Percentiles rank a stretch among this genome's conserved stretches.
Evolutionary conservation across 2,797 vertebrate genomes (phyloP).

Genomic region (Cygnus olor): DNA sequence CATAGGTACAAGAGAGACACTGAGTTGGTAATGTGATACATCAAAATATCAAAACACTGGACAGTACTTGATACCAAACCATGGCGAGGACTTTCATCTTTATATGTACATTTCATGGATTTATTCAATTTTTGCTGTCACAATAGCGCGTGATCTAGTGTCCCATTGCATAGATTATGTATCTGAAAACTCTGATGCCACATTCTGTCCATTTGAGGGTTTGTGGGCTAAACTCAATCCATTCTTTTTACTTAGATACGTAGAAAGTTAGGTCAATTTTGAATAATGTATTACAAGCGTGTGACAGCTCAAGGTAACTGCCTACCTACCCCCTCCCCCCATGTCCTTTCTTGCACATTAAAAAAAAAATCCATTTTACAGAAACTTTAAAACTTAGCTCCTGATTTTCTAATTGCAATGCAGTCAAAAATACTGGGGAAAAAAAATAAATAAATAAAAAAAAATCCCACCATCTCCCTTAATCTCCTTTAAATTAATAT

Average conservation of each 20-base stretch:
- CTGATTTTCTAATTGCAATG: not conserved
- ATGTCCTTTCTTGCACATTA: not conserved
- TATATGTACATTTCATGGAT: not conserved
- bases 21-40: not conserved
- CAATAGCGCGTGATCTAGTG: not conserved
- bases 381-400: not conserved
- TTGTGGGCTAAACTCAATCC: not conserved
- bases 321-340: not conserved
- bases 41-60: not conserved
- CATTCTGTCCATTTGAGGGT: not conserved
- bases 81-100: not conserved
- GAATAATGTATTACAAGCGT: not conserved
- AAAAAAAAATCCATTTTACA: not conserved
- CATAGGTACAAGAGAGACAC: not conserved
- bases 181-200: not conserved
- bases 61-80: not conserved
- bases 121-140: not conserved
- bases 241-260: not conserved
- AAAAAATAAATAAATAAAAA: no score
- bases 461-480: not conserved
- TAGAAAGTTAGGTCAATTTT: not conserved
- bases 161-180: not conserved
- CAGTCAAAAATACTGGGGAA: not conserved
- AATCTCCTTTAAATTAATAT: not conserved
- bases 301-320: not conserved